Base-by-base conservation (phyloP, 2,113 vertebrate genomes). In the Tautogolabrus adspersus region DNA sequence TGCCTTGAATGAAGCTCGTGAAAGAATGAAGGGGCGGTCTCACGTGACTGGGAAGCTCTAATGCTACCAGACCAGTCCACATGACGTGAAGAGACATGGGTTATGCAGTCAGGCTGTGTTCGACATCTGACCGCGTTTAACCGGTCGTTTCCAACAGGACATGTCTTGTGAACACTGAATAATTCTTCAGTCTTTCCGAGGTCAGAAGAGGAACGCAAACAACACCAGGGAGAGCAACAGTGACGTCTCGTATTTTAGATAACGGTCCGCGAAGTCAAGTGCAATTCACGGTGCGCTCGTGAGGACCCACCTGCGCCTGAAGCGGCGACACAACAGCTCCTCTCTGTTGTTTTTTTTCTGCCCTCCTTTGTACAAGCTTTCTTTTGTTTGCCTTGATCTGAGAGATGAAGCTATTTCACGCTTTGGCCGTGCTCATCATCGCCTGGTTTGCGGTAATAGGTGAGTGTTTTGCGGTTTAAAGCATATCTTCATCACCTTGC, bases 1-100 rank as follows among this genome's bases (percentile, higher is more conserved):
- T 13, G 42, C 22, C 37, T 11, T 44, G 16, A 19, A 55, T 2
- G n/a, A 18, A 47, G 40, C 52, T 63, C 23, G 58, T 55, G 57
- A 54, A 8, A 26, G 2, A n/a, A 7, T 44, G 19, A 21, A 3
- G 47, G 57, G 23, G 54, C 0, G 58, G 51, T 0, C 19, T 89
- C 94, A 94, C 94, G 94, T 95, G 94, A 95, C 80, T n/a, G 57
- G 30, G 61, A 23, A 64, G 59, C 80, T 67, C 75, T 60, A 54
- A 73, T 38, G 84, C 77, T 37, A n/a, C n/a, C 26, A 26, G 26
- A 2, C 47, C 57, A 49, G 74, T 87, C 94, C 93, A 94, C 94
- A 86, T 93, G 94, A 95, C 66, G 73, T 18, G 23, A 13, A 13
- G 26, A 66, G 87, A 77, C 56, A 73, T 38, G 69, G 71, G 49